These are phyloP conservation scores for Lepidocolaptes lacrymiger DNA, from an alignment of 2,797 vertebrate species.

Conservation along the genomic window DNA sequence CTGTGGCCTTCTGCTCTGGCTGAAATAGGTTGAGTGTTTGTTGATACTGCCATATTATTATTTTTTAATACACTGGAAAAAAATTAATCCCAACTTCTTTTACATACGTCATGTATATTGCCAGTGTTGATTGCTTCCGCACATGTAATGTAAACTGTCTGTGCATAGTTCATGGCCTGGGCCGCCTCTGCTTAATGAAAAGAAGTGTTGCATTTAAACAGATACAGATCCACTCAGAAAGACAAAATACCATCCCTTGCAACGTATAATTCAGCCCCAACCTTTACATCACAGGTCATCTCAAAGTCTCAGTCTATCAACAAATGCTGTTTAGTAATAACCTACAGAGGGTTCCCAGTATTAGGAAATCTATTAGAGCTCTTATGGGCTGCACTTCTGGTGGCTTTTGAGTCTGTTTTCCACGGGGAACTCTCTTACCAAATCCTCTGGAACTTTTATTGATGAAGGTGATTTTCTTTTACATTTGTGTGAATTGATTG, in stretches of 20 bases:
- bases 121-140: constrained; percentile 75
- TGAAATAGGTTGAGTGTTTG: constrained; percentile 71
- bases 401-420: not conserved
- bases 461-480: not conserved
- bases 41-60: constrained; percentile 71
- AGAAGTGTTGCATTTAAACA: constrained; percentile 72
- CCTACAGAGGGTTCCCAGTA: constrained; percentile 48
- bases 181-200: constrained; percentile 59
- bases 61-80: constrained; percentile 76
- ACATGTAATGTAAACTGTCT: constrained; percentile 67
- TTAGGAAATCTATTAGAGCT: constrained; percentile 7
- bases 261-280: constrained; percentile 61
- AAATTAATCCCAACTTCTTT: constrained; percentile 71
- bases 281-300: constrained; percentile 71
- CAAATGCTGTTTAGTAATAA: constrained; percentile 50
- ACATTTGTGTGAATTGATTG: not conserved
- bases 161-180: constrained; percentile 66
- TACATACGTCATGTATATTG: constrained; percentile 70
- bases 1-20: constrained; percentile 58
- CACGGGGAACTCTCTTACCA: not conserved
- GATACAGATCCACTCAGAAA: constrained; percentile 69
- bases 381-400: not conserved
- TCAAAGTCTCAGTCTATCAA: constrained; percentile 57
- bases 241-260: constrained; percentile 65
- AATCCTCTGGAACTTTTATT: not conserved